A percentile compares a stretch with the other conserved stretches of the same genome.
phyloP scores from a whole-genome alignment of 2,797 vertebrate genomes.

The Anguilla megastoma region DNA sequence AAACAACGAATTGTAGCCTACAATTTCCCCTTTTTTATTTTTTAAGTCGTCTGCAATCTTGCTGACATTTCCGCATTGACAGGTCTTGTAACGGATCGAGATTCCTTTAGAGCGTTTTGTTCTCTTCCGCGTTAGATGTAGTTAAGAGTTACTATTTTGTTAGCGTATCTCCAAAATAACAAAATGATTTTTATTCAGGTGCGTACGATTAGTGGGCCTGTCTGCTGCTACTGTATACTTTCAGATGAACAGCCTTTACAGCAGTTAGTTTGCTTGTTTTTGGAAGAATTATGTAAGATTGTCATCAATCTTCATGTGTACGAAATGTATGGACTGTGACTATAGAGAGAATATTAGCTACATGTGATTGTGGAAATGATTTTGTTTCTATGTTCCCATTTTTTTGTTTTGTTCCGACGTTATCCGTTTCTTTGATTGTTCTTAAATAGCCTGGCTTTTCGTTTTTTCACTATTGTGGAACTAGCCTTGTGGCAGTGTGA shows the following conservation, averaged over 20 bases:
- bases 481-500: not conserved
- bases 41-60: not conserved
- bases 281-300: not conserved
- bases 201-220: not conserved
- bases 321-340: not conserved
- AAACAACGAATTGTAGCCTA: not conserved
- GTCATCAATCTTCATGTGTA: not conserved
- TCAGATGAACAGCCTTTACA: not conserved
- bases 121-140: not conserved
- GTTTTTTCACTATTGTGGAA: not conserved
- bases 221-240: not conserved
- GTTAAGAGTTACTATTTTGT: not conserved
- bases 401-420: not conserved
- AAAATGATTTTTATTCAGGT: not conserved
- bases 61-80: slow-evolving; percentile 17
- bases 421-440: not conserved
- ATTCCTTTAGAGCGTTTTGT: not conserved
- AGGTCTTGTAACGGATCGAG: not conserved
- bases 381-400: not conserved
- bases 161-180: not conserved
- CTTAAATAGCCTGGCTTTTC: not conserved
- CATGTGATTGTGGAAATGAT: not conserved
- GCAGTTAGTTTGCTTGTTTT: not conserved
- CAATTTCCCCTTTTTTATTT: not conserved
- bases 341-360: not conserved